These are phyloP conservation scores for Danaus plexippus DNA, from an alignment of 1,140 invertebrate species.

Conservation along the genomic window DNA sequence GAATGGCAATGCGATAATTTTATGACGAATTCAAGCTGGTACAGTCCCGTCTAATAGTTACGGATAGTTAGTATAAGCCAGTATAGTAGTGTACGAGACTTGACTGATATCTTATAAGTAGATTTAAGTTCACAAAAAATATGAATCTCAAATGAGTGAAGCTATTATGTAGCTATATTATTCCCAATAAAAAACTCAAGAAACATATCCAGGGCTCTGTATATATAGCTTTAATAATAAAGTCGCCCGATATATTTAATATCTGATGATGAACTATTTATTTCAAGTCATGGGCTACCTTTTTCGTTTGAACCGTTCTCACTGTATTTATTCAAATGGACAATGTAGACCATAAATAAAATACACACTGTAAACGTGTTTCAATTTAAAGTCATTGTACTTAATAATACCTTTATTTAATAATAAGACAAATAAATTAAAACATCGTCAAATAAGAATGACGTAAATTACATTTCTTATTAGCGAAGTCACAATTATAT, in stretches of 20 bases:
- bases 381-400: too few species aligned
- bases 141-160: too few species aligned
- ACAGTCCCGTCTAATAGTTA: slow-evolving; percentile 37
- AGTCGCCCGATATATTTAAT: slow-evolving; percentile 37
- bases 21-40: slow-evolving; percentile 30
- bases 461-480: slow-evolving; percentile 53
- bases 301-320: slow-evolving; percentile 58
- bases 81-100: slow-evolving; percentile 44
- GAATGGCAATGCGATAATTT: slow-evolving; percentile 70
- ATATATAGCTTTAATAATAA: slow-evolving; percentile 48
- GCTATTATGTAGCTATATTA: slow-evolving; percentile 5
- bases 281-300: slow-evolving; percentile 57
- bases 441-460: slow-evolving; percentile 54
- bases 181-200: slow-evolving; percentile 21
- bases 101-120: slow-evolving; percentile 67
- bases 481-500: slow-evolving; percentile 39
- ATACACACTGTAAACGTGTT: slow-evolving; percentile 6
- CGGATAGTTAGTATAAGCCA: slow-evolving; percentile 35
- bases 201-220: slow-evolving; percentile 47
- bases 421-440: slow-evolving; percentile 68
- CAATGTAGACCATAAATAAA: slow-evolving; percentile 57
- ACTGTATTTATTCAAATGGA: slow-evolving; percentile 53
- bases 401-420: slow-evolving; percentile 37
- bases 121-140: slow-evolving; percentile 23
- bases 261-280: slow-evolving; percentile 54